A percentile compares a stretch with the other conserved stretches of the same genome.
Evolutionary conservation across 2,797 vertebrate species (phyloP).

Genomic region (Dipus sagitta): DNA sequence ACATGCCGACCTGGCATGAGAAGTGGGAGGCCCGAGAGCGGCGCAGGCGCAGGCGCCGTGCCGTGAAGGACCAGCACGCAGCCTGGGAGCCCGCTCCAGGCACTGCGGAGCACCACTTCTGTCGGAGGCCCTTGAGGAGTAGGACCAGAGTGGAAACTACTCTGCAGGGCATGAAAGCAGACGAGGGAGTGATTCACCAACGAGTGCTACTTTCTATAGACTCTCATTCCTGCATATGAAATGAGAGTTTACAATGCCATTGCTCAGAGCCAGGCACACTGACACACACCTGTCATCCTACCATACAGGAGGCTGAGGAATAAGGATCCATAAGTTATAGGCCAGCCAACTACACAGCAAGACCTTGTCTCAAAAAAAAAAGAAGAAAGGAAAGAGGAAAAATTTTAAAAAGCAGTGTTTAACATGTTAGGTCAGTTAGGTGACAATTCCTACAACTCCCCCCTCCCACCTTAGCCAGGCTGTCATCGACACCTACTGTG

Average conservation of each 20-base stretch:
- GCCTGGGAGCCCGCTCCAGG: no score
- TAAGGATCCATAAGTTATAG: background rate
- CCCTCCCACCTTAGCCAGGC: background rate
- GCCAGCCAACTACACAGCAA: background rate
- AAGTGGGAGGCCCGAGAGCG: background rate
- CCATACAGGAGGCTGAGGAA: background rate
- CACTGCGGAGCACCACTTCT: background rate
- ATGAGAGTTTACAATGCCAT: background rate
- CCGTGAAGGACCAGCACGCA: background rate
- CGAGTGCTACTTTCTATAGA: background rate
- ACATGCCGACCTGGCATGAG: background rate
- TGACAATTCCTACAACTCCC: fast-evolving
- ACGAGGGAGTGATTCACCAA: fast-evolving
- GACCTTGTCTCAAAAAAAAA: background rate
- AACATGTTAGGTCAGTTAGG: no score
- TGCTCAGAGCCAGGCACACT: background rate
- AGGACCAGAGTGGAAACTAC: fast-evolving
- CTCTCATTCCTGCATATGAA: no score
- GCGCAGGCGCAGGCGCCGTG: no score
- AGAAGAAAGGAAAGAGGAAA: no score
- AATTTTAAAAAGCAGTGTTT: background rate
- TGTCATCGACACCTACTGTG: fast-evolving
- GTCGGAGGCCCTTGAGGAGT: background rate
- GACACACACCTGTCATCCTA: background rate
- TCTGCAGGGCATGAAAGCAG: no score